phyloP scores from a whole-genome alignment of 35 echinoderm and acorn worm genomes.

The Nesometra sesokonis region DNA sequence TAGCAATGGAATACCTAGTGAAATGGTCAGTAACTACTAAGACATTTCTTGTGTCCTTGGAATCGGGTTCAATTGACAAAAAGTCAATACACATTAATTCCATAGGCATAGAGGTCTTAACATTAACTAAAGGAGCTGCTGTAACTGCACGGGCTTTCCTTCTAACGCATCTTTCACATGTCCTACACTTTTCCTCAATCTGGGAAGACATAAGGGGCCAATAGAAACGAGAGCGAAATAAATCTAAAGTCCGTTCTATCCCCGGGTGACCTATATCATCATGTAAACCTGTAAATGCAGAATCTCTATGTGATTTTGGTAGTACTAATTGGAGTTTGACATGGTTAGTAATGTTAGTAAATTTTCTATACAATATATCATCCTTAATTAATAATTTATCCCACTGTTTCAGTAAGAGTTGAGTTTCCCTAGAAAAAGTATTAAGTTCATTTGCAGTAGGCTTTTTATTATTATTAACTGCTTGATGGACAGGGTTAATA shows the following conservation, averaged over 20 bases:
- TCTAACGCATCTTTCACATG: too few relatives aligned
- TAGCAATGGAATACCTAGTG: background rate
- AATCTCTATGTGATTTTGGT: background rate
- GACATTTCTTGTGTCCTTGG: background rate
- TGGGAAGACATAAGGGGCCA: background rate
- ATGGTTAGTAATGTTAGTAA: background rate
- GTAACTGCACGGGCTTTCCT: too few relatives aligned
- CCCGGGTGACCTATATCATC: conserved; percentile 15
- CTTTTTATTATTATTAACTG: too few relatives aligned
- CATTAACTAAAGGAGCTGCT: too few relatives aligned
- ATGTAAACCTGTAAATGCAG: background rate
- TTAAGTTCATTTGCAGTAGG: background rate
- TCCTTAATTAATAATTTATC: background rate
- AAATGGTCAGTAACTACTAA: background rate
- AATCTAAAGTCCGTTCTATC: conserved; percentile 8
- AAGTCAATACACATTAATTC: background rate
- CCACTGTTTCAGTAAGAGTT: background rate
- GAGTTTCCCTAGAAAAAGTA: background rate
- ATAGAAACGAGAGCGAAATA: conserved; percentile 1
- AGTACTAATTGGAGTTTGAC: background rate
- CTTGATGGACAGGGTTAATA: too few relatives aligned
- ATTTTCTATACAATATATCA: background rate
- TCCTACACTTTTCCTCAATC: background rate
- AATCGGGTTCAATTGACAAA: background rate
- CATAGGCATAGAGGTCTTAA: background rate